A percentile compares a stretch with the other conserved stretches of the same genome.
Conservation (phyloP, 2,888 invertebrate genomes). For the Heliconius sara region DNA sequence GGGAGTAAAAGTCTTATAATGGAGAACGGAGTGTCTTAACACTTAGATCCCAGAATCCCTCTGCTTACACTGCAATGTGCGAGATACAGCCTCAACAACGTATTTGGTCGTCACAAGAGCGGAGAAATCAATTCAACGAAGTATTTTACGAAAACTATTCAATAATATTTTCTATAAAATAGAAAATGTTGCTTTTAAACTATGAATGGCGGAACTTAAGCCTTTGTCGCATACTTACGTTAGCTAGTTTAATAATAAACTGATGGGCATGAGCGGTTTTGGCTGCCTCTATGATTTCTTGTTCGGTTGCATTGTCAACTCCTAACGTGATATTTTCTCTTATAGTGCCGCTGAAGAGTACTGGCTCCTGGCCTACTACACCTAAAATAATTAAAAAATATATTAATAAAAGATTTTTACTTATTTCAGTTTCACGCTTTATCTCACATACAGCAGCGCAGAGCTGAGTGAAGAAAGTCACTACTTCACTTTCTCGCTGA, state of each 20-base stretch:
- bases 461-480: no score
- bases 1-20: no score
- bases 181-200: no score
- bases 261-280: constrained; percentile 89
- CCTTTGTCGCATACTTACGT: constrained; percentile 72
- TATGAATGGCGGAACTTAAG: background rate
- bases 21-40: no score
- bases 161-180: no score
- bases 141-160: no score
- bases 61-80: background rate
- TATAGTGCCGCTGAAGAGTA: constrained; percentile 92
- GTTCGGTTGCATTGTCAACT: constrained; percentile 83
- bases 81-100: background rate
- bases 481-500: no score
- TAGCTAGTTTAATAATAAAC: constrained; percentile 88
- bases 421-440: background rate
- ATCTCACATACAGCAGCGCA: background rate
- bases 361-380: constrained; percentile 95
- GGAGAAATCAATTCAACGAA: no score
- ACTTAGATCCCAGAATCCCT: background rate
- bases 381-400: constrained; percentile 62
- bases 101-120: no score
- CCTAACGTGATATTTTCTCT: constrained; percentile 89
- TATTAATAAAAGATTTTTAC: background rate
- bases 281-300: constrained; percentile 87